Evolutionary conservation across 2,888 invertebrate genomes (phyloP).

Genomic region (Megaustenia siamemsis): DNA sequence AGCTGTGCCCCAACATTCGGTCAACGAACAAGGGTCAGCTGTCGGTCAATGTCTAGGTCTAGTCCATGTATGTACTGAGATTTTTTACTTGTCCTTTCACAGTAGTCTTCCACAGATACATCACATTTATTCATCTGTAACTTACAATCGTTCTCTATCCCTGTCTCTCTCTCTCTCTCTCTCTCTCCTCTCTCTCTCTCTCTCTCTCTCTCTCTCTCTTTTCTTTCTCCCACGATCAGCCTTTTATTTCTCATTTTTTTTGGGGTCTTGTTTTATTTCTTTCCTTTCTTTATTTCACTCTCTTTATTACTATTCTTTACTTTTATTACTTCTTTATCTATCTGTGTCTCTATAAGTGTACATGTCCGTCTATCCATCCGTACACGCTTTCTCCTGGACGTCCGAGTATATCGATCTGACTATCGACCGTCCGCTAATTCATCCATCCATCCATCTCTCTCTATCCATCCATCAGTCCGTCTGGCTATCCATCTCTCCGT

Average conservation of each 20-base stretch:
- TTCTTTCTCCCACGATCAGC: not conserved
- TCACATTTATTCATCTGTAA: too few relatives aligned
- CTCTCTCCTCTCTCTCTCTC: not conserved
- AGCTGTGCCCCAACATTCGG: too few relatives aligned
- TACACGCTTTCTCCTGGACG: not conserved
- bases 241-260: too few relatives aligned
- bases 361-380: not conserved
- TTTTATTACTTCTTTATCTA: not conserved
- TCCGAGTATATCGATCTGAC: not conserved
- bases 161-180: not conserved
- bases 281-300: not conserved
- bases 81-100: too few relatives aligned
- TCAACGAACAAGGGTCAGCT: too few relatives aligned
- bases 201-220: too few relatives aligned
- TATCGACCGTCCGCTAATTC: not conserved
- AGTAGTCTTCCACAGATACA: too few relatives aligned
- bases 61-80: too few relatives aligned
- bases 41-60: too few relatives aligned
- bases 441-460: not conserved
- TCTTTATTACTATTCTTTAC: not conserved
- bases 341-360: not conserved
- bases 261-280: too few relatives aligned
- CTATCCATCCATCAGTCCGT: not conserved
- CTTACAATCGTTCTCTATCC: not conserved
- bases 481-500: not conserved